phyloP scores from a whole-genome alignment of 2,888 invertebrate species.

The Andrena fulva region DNA sequence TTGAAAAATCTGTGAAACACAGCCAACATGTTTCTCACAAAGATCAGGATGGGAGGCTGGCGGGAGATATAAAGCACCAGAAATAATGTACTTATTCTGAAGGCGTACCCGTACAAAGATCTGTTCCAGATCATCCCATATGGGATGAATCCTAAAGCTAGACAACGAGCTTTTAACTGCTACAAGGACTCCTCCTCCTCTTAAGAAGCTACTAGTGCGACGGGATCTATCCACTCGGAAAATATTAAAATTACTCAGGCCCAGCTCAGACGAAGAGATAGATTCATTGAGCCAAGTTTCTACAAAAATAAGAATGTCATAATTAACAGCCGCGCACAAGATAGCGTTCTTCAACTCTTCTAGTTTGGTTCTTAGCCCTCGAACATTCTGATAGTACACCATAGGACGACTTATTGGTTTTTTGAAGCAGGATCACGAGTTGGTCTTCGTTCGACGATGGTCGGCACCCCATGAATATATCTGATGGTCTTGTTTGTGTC shows the following conservation, averaged over 20 bases:
- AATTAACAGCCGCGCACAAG: neutral
- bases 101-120: no score
- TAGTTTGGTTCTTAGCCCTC: neutral
- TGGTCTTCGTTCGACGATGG: neutral
- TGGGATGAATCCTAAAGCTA: no score
- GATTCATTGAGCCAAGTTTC: neutral
- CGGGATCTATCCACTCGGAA: neutral
- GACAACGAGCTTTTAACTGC: no score
- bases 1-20: no score
- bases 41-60: no score
- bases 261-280: neutral
- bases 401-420: neutral
- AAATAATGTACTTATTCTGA: no score
- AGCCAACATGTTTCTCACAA: no score
- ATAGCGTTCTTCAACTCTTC: neutral
- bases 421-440: neutral
- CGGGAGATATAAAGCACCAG: no score
- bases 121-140: no score
- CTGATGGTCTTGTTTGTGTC: neutral
- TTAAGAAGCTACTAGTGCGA: neutral
- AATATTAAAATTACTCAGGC: conserved; percentile 1
- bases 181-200: no score
- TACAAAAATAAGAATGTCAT: neutral
- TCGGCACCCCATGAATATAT: neutral
- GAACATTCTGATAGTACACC: conserved; percentile 2